These are phyloP conservation scores for Venusia cambrica DNA, from an alignment of 2,888 invertebrate species.

Conservation along the genomic window DNA sequence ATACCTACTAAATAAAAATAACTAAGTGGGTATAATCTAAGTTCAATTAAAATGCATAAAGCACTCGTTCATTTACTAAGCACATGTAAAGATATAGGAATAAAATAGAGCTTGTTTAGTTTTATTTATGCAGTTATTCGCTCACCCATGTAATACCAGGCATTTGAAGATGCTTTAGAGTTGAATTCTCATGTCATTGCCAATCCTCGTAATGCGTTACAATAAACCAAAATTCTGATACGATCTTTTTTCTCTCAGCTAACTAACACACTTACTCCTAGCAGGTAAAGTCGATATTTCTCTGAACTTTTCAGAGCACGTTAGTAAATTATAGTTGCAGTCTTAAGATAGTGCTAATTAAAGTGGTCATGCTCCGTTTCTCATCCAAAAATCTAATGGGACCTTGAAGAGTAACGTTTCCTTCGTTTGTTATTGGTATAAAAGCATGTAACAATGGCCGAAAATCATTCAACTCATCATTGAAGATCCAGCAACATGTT, in stretches of 20 bases:
- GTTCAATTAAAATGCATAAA: too few relatives aligned
- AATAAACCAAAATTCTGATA: conserved; percentile 26
- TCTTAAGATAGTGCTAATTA: conserved; percentile 45
- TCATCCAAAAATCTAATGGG: conserved; percentile 47
- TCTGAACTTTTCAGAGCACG: conserved; percentile 19
- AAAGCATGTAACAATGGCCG: conserved; percentile 52
- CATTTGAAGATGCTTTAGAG: conserved; percentile 10
- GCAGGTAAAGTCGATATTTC: conserved; percentile 23
- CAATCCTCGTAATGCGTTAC: conserved; percentile 33
- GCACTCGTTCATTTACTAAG: too few relatives aligned
- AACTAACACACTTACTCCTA: conserved; percentile 2
- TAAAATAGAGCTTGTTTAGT: too few relatives aligned
- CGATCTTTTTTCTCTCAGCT: conserved; percentile 13
- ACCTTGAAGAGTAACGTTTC: conserved; percentile 57
- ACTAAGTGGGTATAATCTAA: too few relatives aligned
- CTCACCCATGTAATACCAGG: conserved; percentile 9
- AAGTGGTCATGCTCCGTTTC: conserved; percentile 59
- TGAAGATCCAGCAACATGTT: conserved; percentile 54
- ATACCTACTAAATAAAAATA: too few relatives aligned
- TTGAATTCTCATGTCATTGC: conserved; percentile 31
- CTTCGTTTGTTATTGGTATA: conserved; percentile 56
- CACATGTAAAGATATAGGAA: too few relatives aligned
- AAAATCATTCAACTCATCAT: conserved; percentile 51
- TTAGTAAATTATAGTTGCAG: conserved; percentile 38
- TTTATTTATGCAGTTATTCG: conserved; percentile 2